These are phyloP conservation scores for Channallabes apus DNA, from an alignment of 2,797 vertebrate genomes.

Conservation along the genomic window DNA sequence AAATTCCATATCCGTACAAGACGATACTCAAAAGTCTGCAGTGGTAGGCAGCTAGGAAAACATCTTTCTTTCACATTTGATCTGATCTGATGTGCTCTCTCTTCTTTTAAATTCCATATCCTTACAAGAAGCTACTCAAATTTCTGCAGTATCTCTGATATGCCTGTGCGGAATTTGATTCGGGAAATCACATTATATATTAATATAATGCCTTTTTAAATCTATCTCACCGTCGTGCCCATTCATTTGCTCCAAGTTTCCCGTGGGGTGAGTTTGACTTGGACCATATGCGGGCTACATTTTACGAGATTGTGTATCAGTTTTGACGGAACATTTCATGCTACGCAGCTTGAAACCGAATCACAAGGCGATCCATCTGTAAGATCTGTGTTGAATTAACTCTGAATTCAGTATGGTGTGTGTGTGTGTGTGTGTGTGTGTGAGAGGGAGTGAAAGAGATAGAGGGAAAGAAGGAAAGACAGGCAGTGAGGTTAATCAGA, in stretches of 20 bases:
- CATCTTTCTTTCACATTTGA: too few species aligned
- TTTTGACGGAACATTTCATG: constrained; percentile 42
- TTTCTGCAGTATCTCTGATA: not conserved
- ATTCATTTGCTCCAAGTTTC: constrained; percentile 14
- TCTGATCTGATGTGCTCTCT: too few species aligned
- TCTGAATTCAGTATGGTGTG: constrained; percentile 21
- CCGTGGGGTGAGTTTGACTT: constrained; percentile 12
- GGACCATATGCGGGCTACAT: constrained; percentile 29
- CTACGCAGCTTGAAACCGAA: constrained; percentile 34
- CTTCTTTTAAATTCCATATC: not conserved
- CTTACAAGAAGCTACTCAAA: not conserved
- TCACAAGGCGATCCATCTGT: constrained; percentile 45
- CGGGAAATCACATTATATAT: constrained; percentile 4
- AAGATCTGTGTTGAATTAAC: constrained; percentile 40
- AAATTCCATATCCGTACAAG: not conserved
- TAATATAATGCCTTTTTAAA: constrained; percentile 7
- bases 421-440: not conserved
- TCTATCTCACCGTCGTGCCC: not conserved
- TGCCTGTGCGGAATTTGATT: not conserved
- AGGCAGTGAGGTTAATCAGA: not conserved
- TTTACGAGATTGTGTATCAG: constrained; percentile 42
- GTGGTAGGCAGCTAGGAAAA: too few species aligned
- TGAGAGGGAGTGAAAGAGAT: not conserved
- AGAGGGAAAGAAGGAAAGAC: not conserved
- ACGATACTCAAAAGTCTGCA: not conserved